These are phyloP conservation scores for Scaeva pyrastri DNA, from an alignment of 2,888 invertebrate genomes.

Conservation along the genomic window DNA sequence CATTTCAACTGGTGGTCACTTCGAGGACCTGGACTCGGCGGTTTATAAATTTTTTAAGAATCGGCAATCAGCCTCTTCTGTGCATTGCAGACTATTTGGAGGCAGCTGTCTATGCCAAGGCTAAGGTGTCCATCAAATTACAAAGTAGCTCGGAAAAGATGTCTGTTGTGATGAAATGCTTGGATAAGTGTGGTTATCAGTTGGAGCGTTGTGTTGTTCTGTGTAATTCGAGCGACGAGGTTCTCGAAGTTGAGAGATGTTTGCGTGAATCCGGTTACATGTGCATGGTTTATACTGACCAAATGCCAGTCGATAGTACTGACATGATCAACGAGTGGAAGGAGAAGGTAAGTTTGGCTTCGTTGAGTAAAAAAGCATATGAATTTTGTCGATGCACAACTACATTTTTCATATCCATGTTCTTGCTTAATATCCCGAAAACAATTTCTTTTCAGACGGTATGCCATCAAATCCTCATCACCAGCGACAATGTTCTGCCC, in stretches of 20 bases:
- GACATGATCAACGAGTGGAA: conserved; percentile 78
- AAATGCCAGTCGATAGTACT: conserved; percentile 60
- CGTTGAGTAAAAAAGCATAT: too few relatives aligned
- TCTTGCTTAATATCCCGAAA: background rate
- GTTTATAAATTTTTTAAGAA: conserved; percentile 85
- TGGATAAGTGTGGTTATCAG: conserved; percentile 82
- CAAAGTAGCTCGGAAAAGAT: conserved; percentile 77
- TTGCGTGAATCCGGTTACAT: conserved; percentile 77
- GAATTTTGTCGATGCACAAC: too few relatives aligned
- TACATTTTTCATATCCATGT: too few relatives aligned
- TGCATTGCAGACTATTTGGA: conserved; percentile 90
- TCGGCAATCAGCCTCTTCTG: conserved; percentile 86
- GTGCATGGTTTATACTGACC: conserved; percentile 76
- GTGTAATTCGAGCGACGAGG: conserved; percentile 86
- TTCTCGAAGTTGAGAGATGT: conserved; percentile 82
- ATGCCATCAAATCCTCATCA: conserved; percentile 85
- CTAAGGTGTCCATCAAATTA: conserved; percentile 84
- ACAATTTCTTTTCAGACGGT: conserved; percentile 60
- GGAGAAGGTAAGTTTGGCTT: conserved; percentile 75
- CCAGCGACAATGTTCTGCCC: conserved; percentile 88
- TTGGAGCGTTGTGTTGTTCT: conserved; percentile 86
- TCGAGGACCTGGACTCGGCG: conserved; percentile 83
- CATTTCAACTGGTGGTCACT: conserved; percentile 86
- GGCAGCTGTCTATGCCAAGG: conserved; percentile 89
- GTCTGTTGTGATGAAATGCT: conserved; percentile 37